phyloP scores from a whole-genome alignment of 2,113 vertebrate genomes.

The Paramisgurnus dabryanus region DNA sequence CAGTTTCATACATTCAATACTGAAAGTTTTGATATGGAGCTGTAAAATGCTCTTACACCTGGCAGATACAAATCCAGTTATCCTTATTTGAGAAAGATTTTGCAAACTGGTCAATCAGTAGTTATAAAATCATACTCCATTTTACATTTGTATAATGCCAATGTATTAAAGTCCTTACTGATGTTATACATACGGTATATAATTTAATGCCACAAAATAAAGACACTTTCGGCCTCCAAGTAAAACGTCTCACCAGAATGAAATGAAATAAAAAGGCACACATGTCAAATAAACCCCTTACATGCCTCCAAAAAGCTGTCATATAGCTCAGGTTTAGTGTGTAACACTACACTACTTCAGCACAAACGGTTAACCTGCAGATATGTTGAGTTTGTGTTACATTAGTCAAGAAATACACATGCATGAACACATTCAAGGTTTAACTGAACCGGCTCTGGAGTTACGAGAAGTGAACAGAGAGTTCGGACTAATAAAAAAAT shows the following conservation, averaged over 20 bases:
- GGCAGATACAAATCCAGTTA: background rate
- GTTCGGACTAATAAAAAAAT: too few relatives aligned
- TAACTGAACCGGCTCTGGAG: background rate
- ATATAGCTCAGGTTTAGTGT: background rate
- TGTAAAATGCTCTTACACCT: background rate
- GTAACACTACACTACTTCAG: background rate
- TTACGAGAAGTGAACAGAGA: background rate
- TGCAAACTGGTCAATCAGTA: conserved; percentile 7
- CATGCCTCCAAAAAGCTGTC: background rate
- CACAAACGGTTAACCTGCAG: background rate
- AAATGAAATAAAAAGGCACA: conserved; percentile 27
- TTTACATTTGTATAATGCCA: background rate
- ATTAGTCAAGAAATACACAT: background rate
- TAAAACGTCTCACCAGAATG: background rate
- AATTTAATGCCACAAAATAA: conserved; percentile 16
- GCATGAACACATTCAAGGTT: background rate
- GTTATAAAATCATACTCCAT: conserved; percentile 4
- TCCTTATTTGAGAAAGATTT: background rate
- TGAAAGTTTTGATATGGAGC: background rate
- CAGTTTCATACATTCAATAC: conserved; percentile 36
- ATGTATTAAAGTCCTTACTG: conserved; percentile 30
- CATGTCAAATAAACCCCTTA: background rate
- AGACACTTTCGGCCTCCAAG: conserved; percentile 7
- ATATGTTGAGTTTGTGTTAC: background rate
- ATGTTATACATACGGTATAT: background rate